Base-by-base conservation (phyloP, 2,113 vertebrate species). In the Hippoglossus stenolepis region DNA sequence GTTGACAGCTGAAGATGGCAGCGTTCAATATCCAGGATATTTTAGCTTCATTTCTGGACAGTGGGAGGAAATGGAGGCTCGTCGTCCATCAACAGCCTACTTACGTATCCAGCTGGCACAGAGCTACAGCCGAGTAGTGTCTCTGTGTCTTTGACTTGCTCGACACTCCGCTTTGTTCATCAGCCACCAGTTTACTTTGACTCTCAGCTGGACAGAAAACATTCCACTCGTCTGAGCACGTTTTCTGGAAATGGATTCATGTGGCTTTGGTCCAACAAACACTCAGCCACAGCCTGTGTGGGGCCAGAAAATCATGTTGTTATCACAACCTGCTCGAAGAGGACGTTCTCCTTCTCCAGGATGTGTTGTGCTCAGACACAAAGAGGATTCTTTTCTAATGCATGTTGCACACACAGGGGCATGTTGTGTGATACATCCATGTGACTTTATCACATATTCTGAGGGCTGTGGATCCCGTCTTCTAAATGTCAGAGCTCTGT, bases 401-500 rank as follows among this genome's bases (percentile, higher is more conserved):
- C 5, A 9, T 68, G 49, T 60, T 56, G 23, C 40, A n/a, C 40
- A 45, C 49, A 60, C 10, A 4, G n/a, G 23, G 12, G 7, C 35
- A 2, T 51, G 38, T 17, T 21, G 40, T 70, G 23, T 67, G 56
- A 74, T 58, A 5, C 38, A 40, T 54, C 10, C 17, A 63, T 62
- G 57, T 68, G 65, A 77, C 53, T 64, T n/a, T 21, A 47, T 35
- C 15, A 67, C 31, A 11, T 35, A 43, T n/a, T 51, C 40, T 59
- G 17, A 58, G 28, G 61, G 24, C 31, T 40, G n/a, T 14, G 28
- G 57, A 51, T 70, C 68, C 23, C 21, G 0, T 80, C 65, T 72
- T 51, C 67, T 74, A 84, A 88, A 88, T 83, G 78, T 87, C 76
- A 80, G 13, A 7, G 38, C 75, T 73, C 64, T 43, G n/a, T 45